phyloP scores from a whole-genome alignment of 1,140 invertebrate genomes.

The Tribolium madens region DNA sequence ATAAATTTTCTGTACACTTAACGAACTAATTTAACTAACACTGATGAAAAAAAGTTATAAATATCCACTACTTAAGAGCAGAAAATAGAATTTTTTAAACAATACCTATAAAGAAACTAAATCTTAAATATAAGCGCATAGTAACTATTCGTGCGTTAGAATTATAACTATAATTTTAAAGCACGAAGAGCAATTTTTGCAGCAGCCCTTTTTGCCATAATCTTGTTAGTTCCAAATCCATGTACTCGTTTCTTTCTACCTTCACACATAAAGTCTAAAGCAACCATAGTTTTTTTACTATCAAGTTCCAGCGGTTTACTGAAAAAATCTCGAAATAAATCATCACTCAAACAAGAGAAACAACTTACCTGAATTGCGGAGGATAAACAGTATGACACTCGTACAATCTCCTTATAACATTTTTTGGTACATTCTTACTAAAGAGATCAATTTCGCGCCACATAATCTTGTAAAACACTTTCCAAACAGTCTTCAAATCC shows the following conservation, averaged over 20 bases:
- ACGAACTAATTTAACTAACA: no score
- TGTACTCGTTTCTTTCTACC: slow-evolving; percentile 71
- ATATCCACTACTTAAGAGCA: no score
- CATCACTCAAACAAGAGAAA: background rate
- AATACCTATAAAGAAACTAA: no score
- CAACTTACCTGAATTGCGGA: slow-evolving; percentile 72
- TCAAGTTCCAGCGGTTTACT: slow-evolving; percentile 62
- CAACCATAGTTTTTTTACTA: slow-evolving; percentile 70
- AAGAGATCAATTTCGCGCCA: slow-evolving; percentile 81
- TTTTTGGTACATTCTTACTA: slow-evolving; percentile 86
- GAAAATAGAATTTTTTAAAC: no score
- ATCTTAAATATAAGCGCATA: no score
- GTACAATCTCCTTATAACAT: slow-evolving; percentile 86
- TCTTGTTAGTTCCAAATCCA: slow-evolving; percentile 78
- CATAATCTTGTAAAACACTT: slow-evolving; percentile 83
- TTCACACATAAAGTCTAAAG: slow-evolving; percentile 71
- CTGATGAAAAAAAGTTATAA: no score
- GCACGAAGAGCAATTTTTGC: slow-evolving; percentile 78
- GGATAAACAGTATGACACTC: slow-evolving; percentile 77
- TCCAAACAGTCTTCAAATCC: slow-evolving; percentile 85
- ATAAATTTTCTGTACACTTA: no score
- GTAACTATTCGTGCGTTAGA: no score
- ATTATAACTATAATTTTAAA: background rate
- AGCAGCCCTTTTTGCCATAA: slow-evolving; percentile 78
- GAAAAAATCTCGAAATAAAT: slow-evolving; percentile 51